Percentiles rank a stretch among this genome's conserved stretches.
These are phyloP conservation scores for Eugnorisma glareosa DNA, from an alignment of 2,888 invertebrate genomes.

Conservation along the genomic window DNA sequence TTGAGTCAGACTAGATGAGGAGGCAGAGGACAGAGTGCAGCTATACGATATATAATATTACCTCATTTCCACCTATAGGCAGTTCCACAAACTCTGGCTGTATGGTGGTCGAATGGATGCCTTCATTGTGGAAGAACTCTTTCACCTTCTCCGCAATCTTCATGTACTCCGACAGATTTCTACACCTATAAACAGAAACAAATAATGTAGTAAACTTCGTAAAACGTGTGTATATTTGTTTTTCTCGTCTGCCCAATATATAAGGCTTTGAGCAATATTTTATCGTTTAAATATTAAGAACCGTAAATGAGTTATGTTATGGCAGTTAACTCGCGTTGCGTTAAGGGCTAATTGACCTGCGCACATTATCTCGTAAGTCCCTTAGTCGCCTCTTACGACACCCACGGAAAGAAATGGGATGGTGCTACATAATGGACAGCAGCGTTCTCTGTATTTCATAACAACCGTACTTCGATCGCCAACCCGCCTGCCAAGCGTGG, in stretches of 20 bases:
- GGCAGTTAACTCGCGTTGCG: background rate
- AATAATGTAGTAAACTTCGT: background rate
- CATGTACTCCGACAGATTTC: constrained; percentile 98
- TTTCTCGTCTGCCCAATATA: background rate
- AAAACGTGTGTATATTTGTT: background rate
- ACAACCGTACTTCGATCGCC: too few relatives aligned
- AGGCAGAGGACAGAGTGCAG: background rate
- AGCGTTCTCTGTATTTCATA: too few relatives aligned
- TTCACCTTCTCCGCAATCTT: constrained; percentile 98
- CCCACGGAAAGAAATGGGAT: too few relatives aligned
- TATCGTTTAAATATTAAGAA: background rate
- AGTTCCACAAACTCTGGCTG: constrained; percentile 99
- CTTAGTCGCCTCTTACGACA: too few relatives aligned
- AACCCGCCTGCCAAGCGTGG: too few relatives aligned
- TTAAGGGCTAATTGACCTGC: background rate
- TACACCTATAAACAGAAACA: constrained; percentile 91
- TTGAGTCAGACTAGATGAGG: background rate
- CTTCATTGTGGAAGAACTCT: constrained; percentile 99
- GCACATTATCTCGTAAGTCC: too few relatives aligned
- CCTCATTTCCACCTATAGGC: constrained; percentile 89
- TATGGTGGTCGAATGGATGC: constrained; percentile 99
- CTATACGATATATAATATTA: constrained; percentile 53
- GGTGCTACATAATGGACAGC: too few relatives aligned
- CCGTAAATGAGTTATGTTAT: background rate
- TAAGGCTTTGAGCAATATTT: background rate